Evolutionary conservation across 2,113 vertebrate genomes (phyloP).

Genomic region (Corythornis vintsioides): DNA sequence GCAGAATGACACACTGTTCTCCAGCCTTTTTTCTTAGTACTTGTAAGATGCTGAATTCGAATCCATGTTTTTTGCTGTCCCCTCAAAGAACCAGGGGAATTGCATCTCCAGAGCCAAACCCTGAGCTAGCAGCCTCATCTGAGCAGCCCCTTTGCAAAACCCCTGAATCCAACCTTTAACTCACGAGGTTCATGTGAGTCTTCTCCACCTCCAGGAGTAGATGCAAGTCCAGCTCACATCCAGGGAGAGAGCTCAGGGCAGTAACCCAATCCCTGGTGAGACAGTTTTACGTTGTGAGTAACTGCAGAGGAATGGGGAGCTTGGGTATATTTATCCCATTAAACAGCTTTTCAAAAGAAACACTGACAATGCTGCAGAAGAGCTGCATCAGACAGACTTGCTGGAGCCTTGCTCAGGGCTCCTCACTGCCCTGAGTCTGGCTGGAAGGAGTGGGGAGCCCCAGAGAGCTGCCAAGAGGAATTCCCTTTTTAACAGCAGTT

Average conservation of each 20-base stretch:
- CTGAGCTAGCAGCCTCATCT: neutral
- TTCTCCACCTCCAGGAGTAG: neutral
- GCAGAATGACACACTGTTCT: neutral
- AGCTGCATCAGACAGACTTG: neutral
- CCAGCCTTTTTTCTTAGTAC: neutral
- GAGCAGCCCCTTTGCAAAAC: neutral
- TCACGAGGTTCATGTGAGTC: neutral
- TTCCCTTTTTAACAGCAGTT: neutral
- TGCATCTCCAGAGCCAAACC: neutral
- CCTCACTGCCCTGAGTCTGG: neutral
- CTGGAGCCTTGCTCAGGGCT: neutral
- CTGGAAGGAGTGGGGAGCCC: neutral
- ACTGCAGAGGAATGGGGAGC: constrained; percentile 78
- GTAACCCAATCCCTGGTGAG: constrained; percentile 73
- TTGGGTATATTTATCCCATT: constrained; percentile 77
- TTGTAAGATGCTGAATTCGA: neutral
- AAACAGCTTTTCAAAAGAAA: constrained; percentile 44
- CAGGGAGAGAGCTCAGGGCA: neutral
- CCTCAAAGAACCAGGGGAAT: neutral
- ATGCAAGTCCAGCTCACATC: neutral
- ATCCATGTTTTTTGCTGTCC: neutral
- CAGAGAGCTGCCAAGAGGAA: neutral
- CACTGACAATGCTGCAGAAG: constrained; percentile 14
- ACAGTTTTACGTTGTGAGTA: constrained; percentile 74
- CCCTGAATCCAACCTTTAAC: neutral